These are phyloP conservation scores for Chlorodrepanis virens DNA, from an alignment of 2,113 vertebrate genomes.

Conservation along the genomic window DNA sequence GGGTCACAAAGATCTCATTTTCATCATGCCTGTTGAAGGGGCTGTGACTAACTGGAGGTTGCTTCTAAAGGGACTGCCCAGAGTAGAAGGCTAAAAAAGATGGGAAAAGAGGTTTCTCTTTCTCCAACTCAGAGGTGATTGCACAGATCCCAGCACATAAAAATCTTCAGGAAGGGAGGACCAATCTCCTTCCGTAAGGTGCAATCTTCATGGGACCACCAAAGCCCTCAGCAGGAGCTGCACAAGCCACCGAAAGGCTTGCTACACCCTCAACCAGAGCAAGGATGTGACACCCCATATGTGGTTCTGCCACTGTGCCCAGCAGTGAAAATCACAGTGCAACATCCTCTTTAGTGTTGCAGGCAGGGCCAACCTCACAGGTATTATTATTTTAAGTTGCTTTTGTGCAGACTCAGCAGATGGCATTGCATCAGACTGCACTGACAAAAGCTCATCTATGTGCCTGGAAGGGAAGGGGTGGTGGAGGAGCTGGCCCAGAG, in stretches of 20 bases:
- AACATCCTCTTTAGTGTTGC: not conserved
- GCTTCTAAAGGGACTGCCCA: not conserved
- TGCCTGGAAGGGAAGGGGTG: not conserved
- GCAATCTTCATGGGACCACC: not conserved
- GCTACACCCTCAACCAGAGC: not conserved
- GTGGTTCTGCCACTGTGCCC: not conserved
- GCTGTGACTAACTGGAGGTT: not conserved
- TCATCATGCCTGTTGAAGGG: not conserved
- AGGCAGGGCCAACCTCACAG: not conserved
- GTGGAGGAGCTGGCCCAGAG: not conserved
- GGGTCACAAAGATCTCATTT: not conserved
- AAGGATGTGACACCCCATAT: not conserved
- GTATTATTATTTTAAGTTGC: not conserved
- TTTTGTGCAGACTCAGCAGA: slow-evolving; percentile 39
- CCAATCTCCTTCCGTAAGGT: not conserved
- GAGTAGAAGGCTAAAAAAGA: not conserved
- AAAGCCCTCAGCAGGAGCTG: not conserved
- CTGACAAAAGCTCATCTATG: not conserved
- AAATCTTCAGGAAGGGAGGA: not conserved
- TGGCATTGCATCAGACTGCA: not conserved
- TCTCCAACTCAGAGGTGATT: not conserved
- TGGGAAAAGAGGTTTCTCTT: not conserved
- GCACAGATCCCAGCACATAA: not conserved
- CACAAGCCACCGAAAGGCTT: not conserved
- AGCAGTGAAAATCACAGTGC: not conserved